Conservation (phyloP, 2,888 invertebrate species). For the Pristionchus mayeri region DNA sequence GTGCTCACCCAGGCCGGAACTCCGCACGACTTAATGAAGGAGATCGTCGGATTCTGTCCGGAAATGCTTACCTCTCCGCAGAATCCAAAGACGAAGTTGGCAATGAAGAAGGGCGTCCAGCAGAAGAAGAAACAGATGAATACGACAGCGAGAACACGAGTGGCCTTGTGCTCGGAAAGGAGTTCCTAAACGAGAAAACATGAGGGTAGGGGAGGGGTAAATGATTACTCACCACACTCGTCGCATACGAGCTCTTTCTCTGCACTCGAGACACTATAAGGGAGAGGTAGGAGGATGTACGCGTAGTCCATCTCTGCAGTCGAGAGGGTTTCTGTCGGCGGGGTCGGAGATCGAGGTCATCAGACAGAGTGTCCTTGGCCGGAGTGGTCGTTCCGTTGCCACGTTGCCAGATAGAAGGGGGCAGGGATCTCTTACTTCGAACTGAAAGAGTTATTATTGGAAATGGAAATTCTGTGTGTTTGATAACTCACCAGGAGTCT, state of each 20-base stretch:
- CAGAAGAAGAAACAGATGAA: slow-evolving; percentile 94
- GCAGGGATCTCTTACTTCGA: neutral
- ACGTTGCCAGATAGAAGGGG: slow-evolving; percentile 30
- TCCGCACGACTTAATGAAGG: slow-evolving; percentile 49
- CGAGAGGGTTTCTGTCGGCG: slow-evolving; percentile 39
- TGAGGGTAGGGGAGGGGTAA: neutral
- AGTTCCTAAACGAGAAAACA: slow-evolving; percentile 62
- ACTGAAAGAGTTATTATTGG: neutral
- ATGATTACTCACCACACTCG: neutral
- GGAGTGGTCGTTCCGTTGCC: neutral
- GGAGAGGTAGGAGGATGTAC: slow-evolving; percentile 8
- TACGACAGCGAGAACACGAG: slow-evolving; percentile 93
- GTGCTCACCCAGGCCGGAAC: slow-evolving; percentile 79
- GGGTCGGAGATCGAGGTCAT: neutral
- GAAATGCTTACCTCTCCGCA: slow-evolving; percentile 78
- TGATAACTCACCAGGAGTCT: no score
- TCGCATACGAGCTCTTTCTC: slow-evolving; percentile 18
- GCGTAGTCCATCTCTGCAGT: slow-evolving; percentile 24
- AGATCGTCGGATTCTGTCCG: neutral
- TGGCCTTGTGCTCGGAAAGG: slow-evolving; percentile 88
- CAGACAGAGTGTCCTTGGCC: neutral
- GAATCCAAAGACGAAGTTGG: slow-evolving; percentile 88
- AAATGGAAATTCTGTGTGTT: neutral
- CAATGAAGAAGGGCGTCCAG: slow-evolving; percentile 95
- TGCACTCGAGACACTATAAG: slow-evolving; percentile 32